Evolutionary conservation across 1,140 invertebrate genomes (phyloP).

Genomic region (Leguminivora glycinivorella): DNA sequence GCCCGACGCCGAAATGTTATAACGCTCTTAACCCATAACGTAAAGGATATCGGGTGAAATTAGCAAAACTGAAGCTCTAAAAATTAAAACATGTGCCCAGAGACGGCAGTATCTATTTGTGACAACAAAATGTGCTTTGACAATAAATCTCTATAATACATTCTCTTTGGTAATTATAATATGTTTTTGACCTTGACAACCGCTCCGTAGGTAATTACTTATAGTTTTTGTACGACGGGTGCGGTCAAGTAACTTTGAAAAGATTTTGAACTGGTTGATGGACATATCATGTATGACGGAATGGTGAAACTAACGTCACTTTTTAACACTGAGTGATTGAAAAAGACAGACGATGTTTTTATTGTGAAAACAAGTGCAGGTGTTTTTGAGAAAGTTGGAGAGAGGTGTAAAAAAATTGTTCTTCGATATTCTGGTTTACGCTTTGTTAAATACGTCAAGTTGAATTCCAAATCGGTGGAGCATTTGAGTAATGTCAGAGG

Average conservation of each 20-base stretch:
- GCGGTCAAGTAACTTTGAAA: slow-evolving; percentile 26
- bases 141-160: no score
- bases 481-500: not conserved
- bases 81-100: no score
- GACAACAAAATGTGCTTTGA: no score
- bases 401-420: slow-evolving; percentile 1
- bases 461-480: not conserved
- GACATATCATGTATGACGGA: not conserved
- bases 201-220: slow-evolving; percentile 21
- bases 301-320: no score
- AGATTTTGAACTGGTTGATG: slow-evolving; percentile 4
- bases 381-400: slow-evolving; percentile 25
- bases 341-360: no score
- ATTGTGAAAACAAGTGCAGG: not conserved
- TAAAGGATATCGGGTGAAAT: no score
- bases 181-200: slow-evolving; percentile 18
- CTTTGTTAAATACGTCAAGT: not conserved
- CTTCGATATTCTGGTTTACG: not conserved
- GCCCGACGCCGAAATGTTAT: no score
- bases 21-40: no score
- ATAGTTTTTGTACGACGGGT: slow-evolving; percentile 17
- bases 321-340: no score
- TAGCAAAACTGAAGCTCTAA: no score
- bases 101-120: no score
- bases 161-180: no score